Evolutionary conservation across 2,888 invertebrate genomes (phyloP), one percentile per base, ranked within the genome.

Genomic region (Mythimna albipuncta): DNA sequence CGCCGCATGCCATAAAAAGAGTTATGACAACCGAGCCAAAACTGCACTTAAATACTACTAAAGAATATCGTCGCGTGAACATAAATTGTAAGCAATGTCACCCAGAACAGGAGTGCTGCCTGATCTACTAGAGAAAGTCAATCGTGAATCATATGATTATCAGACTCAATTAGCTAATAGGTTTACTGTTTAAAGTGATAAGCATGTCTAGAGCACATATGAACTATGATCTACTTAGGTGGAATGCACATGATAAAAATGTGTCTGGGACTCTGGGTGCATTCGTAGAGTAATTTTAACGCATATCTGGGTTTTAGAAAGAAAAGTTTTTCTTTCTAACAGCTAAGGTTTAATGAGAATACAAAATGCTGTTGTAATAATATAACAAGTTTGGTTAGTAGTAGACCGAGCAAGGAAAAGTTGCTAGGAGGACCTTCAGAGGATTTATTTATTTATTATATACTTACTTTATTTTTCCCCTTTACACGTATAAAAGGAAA

Each of bases 61-160:
- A 61, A 47, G 0, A 32, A 11, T 62, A 74, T 64, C 55, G 26
- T 26, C 26, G n/a, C 11, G 13, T 35, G 41, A 70, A 52, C 41
- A 72, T 16, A 63, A 35, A 72, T 65, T 26, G 16, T 35, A 38
- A 9, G 47, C 26, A 41, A 72, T 44, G 63, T 54, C 64, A n/a
- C 11, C 3, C 26, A 74, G 11, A 26, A 13, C 44, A 35, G 54
- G 16, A 10, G 13, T 13, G 32, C 32, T 26, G 47, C 3, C 21
- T 70, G 44, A 70, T 70, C 38, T 77, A n/a, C 2, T 32, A 77
- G 66, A 44, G 66, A 74, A 74, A 79, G 75, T 21, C 13, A 21
- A 38, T 9, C n/a, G 10, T 66, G 57, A 52, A 55, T 61, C 32
- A 67, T 32, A 21, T 47, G 41, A 35, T 64, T 79, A 79, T 79